Evolutionary conservation across 2,888 invertebrate genomes (phyloP).

Genomic region (Thyatira batis): DNA sequence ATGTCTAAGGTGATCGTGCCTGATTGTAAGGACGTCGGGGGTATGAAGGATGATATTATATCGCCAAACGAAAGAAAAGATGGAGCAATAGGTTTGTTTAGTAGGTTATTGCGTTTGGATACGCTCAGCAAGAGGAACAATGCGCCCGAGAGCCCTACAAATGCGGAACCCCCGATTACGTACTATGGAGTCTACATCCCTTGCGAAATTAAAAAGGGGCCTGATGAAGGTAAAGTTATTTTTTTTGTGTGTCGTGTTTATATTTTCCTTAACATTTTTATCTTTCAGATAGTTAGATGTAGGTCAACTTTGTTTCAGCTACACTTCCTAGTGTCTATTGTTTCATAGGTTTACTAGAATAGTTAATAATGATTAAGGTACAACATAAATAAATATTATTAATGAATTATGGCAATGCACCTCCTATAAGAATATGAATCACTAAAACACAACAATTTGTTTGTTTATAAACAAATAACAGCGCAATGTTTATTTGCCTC

Average conservation of each 20-base stretch:
- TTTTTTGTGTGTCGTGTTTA: slow-evolving; percentile 8
- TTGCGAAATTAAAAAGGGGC: slow-evolving; percentile 77
- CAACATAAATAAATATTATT: too few species aligned
- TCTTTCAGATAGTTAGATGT: slow-evolving; percentile 22
- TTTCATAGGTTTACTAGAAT: too few species aligned
- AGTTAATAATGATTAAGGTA: too few species aligned
- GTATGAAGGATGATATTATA: slow-evolving; percentile 65
- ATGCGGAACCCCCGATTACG: slow-evolving; percentile 54
- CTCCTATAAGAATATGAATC: not conserved
- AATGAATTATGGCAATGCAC: too few species aligned
- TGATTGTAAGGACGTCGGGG: slow-evolving; percentile 66
- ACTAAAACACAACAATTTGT: not conserved
- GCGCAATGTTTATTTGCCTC: not conserved
- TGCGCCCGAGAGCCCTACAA: slow-evolving; percentile 52
- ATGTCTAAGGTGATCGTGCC: slow-evolving; percentile 76
- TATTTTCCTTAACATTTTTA: slow-evolving; percentile 10
- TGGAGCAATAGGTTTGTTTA: slow-evolving; percentile 65
- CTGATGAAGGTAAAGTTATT: slow-evolving; percentile 68
- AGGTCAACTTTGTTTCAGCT: slow-evolving; percentile 29
- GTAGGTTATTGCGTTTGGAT: slow-evolving; percentile 68
- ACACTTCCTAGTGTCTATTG: slow-evolving; percentile 9
- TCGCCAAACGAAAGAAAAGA: slow-evolving; percentile 70
- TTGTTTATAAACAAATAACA: not conserved
- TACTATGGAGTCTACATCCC: slow-evolving; percentile 80
- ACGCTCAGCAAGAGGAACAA: slow-evolving; percentile 53